These are phyloP conservation scores for Aegotheles bennettii DNA, from an alignment of 2,113 vertebrate genomes.

Conservation along the genomic window DNA sequence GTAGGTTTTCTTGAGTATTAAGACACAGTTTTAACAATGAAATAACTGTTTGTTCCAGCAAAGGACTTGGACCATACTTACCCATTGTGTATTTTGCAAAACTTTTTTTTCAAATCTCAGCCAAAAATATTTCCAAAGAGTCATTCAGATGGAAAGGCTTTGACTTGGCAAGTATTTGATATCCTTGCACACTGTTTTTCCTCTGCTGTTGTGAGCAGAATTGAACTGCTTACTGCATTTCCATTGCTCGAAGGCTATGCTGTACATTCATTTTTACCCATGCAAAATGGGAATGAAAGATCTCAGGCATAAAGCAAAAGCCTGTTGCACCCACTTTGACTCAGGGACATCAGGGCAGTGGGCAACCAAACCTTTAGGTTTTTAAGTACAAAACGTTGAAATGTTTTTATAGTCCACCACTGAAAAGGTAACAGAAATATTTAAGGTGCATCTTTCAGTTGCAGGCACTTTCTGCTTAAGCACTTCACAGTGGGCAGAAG, in stretches of 20 bases:
- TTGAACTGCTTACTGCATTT: background rate
- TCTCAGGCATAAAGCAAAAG: background rate
- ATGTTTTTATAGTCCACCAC: background rate
- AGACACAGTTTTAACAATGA: conserved; percentile 48
- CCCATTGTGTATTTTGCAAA: conserved; percentile 23
- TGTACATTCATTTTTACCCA: rapidly evolving
- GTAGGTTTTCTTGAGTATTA: conserved; percentile 26
- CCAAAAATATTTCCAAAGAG: conserved; percentile 57
- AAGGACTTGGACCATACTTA: background rate
- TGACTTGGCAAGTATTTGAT: conserved; percentile 21
- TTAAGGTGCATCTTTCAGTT: background rate
- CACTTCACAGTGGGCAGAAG: background rate
- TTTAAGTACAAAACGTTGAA: background rate
- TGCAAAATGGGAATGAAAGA: background rate
- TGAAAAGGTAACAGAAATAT: background rate
- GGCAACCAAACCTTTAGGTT: background rate
- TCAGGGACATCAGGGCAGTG: background rate
- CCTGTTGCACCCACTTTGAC: background rate
- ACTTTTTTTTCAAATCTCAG: background rate
- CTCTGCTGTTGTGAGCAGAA: background rate
- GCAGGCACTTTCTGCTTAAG: background rate
- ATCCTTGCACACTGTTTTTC: background rate
- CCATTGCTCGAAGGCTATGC: background rate
- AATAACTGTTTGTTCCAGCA: conserved; percentile 43
- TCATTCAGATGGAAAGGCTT: conserved; percentile 42